Percentiles rank a stretch among this genome's conserved stretches.
These are phyloP conservation scores for Trialeurodes vaporariorum DNA, from an alignment of 1,140 invertebrate genomes.

Conservation along the genomic window DNA sequence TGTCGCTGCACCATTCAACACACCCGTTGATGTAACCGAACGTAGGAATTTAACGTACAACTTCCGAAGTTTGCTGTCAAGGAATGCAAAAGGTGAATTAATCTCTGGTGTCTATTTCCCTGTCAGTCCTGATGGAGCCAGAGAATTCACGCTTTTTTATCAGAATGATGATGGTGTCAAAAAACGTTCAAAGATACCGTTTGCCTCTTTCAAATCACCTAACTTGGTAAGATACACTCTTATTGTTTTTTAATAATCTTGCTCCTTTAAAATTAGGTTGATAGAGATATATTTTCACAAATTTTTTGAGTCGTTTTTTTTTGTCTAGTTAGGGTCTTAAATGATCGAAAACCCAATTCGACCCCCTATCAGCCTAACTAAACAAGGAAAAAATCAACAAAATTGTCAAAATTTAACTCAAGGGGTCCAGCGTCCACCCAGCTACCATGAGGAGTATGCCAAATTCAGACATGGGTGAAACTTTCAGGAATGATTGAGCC, in stretches of 20 bases:
- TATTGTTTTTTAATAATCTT: constrained; percentile 4
- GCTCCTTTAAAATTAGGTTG: constrained; percentile 4
- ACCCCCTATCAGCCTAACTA: too few species aligned
- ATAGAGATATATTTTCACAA: neutral
- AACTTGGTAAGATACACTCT: constrained; percentile 41
- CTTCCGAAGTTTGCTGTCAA: constrained; percentile 63
- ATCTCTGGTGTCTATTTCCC: constrained; percentile 75
- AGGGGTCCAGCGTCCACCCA: too few species aligned
- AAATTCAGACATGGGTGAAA: too few species aligned
- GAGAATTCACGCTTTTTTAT: constrained; percentile 64
- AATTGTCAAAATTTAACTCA: too few species aligned
- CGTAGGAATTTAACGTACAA: constrained; percentile 78
- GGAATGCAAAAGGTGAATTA: constrained; percentile 66
- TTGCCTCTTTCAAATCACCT: constrained; percentile 47
- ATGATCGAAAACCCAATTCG: too few species aligned
- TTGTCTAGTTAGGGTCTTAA: too few species aligned
- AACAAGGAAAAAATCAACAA: too few species aligned
- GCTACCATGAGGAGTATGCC: too few species aligned
- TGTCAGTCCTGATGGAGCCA: constrained; percentile 43
- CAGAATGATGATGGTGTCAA: constrained; percentile 47
- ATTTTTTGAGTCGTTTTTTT: too few species aligned
- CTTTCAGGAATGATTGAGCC: too few species aligned
- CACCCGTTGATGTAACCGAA: constrained; percentile 72
- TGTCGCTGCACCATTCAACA: constrained; percentile 60
- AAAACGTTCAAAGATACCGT: constrained; percentile 54